Evolutionary conservation across 2,888 invertebrate genomes (phyloP).

Genomic region (Griposia aprilina): DNA sequence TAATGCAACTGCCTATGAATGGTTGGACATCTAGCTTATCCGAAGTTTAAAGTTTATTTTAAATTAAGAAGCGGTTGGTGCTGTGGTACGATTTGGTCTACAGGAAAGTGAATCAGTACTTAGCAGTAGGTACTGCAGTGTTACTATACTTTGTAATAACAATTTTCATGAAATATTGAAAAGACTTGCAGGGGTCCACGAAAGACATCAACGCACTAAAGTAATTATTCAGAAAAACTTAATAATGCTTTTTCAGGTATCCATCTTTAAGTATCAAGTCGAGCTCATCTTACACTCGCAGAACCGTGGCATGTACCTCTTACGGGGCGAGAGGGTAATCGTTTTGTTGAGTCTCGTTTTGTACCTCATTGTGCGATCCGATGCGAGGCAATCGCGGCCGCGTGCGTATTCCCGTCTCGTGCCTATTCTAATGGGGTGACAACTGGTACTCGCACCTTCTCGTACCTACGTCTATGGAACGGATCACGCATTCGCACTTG

Average conservation of each 20-base stretch:
- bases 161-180: not conserved
- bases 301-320: constrained; percentile 75
- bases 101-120: not conserved
- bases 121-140: not conserved
- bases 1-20: too few relatives aligned
- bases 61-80: not conserved
- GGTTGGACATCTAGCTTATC: not conserved
- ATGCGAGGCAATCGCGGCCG: constrained; percentile 80
- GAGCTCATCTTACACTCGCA: constrained; percentile 62
- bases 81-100: too few relatives aligned
- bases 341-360: constrained; percentile 85
- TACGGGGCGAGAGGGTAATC: constrained; percentile 85
- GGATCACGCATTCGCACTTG: constrained; percentile 73
- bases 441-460: constrained; percentile 74
- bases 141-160: not conserved
- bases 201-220: not conserved
- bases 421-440: constrained; percentile 84
- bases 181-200: not conserved
- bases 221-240: too few relatives aligned
- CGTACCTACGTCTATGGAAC: constrained; percentile 63
- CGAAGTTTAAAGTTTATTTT: not conserved
- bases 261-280: constrained; percentile 72
- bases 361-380: constrained; percentile 82
- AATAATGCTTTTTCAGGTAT: not conserved
- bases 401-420: constrained; percentile 83